Percentiles rank a stretch among this genome's conserved stretches.
phyloP scores from a whole-genome alignment of 1,140 invertebrate genomes.

The Tetraneura akinire region DNA sequence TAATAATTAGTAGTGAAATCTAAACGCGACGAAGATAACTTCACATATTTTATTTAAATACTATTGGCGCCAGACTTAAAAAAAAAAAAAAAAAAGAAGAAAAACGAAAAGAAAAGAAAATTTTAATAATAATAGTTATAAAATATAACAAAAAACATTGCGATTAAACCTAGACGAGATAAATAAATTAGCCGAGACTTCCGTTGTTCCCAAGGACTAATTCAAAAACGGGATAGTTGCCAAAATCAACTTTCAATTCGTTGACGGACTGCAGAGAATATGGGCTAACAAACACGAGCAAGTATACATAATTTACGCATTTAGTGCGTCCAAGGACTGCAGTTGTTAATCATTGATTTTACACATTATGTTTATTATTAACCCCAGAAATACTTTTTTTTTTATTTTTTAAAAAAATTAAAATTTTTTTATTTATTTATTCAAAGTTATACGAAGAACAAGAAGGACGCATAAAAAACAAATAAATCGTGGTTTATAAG shows the following conservation, averaged over 20 bases:
- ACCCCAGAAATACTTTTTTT: too few species aligned
- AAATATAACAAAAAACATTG: too few species aligned
- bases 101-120: too few species aligned
- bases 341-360: background rate
- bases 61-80: background rate
- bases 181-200: slow-evolving; percentile 28
- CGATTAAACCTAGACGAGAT: slow-evolving; percentile 13
- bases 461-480: too few species aligned
- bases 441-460: too few species aligned
- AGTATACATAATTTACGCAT: slow-evolving; percentile 4
- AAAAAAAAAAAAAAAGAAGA: slow-evolving; percentile 29
- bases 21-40: too few species aligned
- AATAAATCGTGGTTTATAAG: too few species aligned
- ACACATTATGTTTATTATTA: background rate
- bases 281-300: background rate
- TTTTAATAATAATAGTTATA: too few species aligned
- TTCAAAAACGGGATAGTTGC: slow-evolving; percentile 32
- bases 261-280: background rate
- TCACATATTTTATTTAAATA: background rate
- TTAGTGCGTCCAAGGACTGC: background rate
- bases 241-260: slow-evolving; percentile 46
- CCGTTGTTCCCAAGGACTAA: slow-evolving; percentile 10
- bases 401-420: too few species aligned
- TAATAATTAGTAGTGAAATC: too few species aligned
- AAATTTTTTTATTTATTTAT: too few species aligned